Evolutionary conservation across 2,888 invertebrate genomes (phyloP).

Genomic region (Diarsia dahlii): DNA sequence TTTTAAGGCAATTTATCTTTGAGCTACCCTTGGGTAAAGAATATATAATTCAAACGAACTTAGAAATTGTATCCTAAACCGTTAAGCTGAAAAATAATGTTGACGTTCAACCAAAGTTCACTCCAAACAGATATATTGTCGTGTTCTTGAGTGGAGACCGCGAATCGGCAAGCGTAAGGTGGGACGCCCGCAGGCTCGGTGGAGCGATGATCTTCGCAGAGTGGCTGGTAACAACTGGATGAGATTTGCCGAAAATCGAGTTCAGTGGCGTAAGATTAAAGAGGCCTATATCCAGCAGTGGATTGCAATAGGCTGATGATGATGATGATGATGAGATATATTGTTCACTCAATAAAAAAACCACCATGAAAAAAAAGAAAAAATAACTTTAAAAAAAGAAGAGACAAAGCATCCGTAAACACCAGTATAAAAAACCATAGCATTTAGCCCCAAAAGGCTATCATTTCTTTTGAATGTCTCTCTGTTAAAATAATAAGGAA

Average conservation of each 20-base stretch:
- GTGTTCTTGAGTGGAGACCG: too few species aligned
- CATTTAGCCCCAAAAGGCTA: slow-evolving; percentile 23
- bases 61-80: neutral
- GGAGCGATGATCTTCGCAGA: too few species aligned
- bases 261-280: too few species aligned
- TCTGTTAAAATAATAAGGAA: slow-evolving; percentile 34
- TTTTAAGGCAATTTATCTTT: neutral
- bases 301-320: too few species aligned
- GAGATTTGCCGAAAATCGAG: too few species aligned
- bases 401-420: slow-evolving; percentile 5
- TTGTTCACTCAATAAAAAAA: neutral
- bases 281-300: too few species aligned
- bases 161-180: too few species aligned
- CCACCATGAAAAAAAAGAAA: neutral
- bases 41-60: neutral
- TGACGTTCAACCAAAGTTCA: neutral
- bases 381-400: neutral
- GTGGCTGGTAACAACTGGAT: too few species aligned
- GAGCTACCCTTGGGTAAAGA: neutral
- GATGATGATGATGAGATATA: too few species aligned
- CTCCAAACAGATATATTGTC: neutral
- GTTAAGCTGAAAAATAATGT: neutral
- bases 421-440: slow-evolving; percentile 16
- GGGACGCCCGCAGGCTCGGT: too few species aligned
- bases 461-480: slow-evolving; percentile 21